These are phyloP conservation scores for Ceratosolen fusciceps DNA, from an alignment of 1,140 invertebrate species.

Conservation along the genomic window DNA sequence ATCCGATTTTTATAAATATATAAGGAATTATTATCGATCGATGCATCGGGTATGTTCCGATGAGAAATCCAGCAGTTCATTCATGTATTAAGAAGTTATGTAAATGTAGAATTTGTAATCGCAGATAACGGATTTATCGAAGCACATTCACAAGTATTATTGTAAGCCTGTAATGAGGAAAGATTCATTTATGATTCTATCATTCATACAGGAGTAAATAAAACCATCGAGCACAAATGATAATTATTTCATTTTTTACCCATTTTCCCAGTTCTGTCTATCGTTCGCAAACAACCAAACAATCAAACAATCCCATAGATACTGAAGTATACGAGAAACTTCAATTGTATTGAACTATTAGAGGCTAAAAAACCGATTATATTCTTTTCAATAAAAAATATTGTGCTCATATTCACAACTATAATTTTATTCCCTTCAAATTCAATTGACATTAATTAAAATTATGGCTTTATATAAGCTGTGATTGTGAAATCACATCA, in stretches of 20 bases:
- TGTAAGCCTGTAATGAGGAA: slow-evolving; percentile 27
- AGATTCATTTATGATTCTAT: not conserved
- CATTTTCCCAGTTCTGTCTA: not conserved
- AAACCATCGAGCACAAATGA: slow-evolving; percentile 39
- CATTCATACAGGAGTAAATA: slow-evolving; percentile 31
- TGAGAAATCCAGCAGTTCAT: slow-evolving; percentile 2
- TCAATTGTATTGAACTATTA: no score
- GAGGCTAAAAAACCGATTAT: no score
- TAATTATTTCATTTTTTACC: not conserved
- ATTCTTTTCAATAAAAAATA: no score
- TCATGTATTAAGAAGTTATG: slow-evolving; percentile 32
- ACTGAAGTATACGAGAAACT: no score
- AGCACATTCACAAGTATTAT: slow-evolving; percentile 29
- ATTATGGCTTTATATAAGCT: no score
- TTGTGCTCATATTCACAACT: no score
- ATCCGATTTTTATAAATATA: slow-evolving; percentile 46
- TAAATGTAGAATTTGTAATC: slow-evolving; percentile 45
- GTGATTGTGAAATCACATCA: no score
- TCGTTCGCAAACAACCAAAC: not conserved
- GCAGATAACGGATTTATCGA: slow-evolving; percentile 41
- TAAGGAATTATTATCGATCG: slow-evolving; percentile 34
- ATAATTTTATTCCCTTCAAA: no score
- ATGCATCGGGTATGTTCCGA: slow-evolving; percentile 13
- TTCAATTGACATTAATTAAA: no score
- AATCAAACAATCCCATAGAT: not conserved